A percentile compares a stretch with the other conserved stretches of the same genome.
Evolutionary conservation across 2,113 vertebrate genomes (phyloP).

Genomic region (Muntiacus muntjak): DNA sequence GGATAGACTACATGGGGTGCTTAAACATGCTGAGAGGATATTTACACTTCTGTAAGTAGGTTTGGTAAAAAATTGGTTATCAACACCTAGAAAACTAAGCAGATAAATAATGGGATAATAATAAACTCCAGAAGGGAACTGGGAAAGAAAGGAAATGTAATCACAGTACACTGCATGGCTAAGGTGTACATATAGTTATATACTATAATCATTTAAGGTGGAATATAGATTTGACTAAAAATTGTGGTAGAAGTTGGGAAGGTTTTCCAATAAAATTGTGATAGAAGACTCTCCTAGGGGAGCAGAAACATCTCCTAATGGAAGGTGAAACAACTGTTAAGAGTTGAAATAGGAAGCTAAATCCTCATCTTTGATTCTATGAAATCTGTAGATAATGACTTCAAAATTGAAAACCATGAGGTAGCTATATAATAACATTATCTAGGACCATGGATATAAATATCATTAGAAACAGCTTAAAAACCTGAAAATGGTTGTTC

Average conservation of each 20-base stretch:
- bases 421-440: neutral
- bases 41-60: neutral
- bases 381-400: neutral
- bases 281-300: neutral
- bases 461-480: neutral
- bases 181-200: neutral
- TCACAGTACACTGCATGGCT: neutral
- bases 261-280: neutral
- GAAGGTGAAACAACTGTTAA: neutral
- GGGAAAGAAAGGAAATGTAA: neutral
- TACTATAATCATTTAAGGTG: neutral
- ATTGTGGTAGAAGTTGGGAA: neutral
- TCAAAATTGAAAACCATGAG: neutral
- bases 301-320: neutral
- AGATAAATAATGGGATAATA: neutral
- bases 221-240: neutral
- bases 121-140: neutral
- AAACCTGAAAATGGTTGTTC: neutral
- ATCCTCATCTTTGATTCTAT: neutral
- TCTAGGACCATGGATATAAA: neutral
- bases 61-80: neutral
- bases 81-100: neutral
- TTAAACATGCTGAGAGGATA: neutral
- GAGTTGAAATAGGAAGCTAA: neutral
- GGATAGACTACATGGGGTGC: neutral